phyloP scores from a whole-genome alignment of 37 sponge, comb jelly and placozoan genomes.

The Oopsacas minuta region DNA sequence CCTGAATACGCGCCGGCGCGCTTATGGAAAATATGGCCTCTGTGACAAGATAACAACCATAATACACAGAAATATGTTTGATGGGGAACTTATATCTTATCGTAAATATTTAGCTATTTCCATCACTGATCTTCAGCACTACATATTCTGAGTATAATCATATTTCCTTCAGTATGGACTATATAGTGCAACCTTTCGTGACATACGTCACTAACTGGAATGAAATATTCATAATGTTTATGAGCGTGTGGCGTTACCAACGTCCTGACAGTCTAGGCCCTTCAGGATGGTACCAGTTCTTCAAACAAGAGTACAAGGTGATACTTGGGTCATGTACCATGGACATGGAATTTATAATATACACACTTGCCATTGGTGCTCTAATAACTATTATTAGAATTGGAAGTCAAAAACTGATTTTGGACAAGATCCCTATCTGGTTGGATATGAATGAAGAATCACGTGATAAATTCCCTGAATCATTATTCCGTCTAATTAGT shows the following conservation, averaged over 20 bases:
- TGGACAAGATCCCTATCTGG: neutral
- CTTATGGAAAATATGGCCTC: too few species aligned
- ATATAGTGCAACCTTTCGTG: neutral
- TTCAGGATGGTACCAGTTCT: neutral
- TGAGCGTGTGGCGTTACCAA: neutral
- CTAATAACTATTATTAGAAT: neutral
- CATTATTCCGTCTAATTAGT: neutral
- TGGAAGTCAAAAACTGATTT: neutral
- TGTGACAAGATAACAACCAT: too few species aligned
- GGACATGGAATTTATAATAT: neutral
- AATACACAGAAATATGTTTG: too few species aligned
- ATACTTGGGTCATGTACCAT: neutral
- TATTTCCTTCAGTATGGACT: neutral
- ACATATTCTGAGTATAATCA: neutral
- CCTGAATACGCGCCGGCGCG: too few species aligned
- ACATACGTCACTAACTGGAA: conserved; percentile 9
- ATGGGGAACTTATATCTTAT: too few species aligned
- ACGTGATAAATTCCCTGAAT: neutral
- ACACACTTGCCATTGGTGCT: neutral
- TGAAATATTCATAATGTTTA: neutral
- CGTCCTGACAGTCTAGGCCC: conserved; percentile 1
- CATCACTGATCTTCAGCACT: neutral
- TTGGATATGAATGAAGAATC: neutral
- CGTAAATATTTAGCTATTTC: neutral
- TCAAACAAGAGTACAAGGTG: neutral